Conservation (phyloP, 2,888 invertebrate genomes). For the Amiota communis region DNA sequence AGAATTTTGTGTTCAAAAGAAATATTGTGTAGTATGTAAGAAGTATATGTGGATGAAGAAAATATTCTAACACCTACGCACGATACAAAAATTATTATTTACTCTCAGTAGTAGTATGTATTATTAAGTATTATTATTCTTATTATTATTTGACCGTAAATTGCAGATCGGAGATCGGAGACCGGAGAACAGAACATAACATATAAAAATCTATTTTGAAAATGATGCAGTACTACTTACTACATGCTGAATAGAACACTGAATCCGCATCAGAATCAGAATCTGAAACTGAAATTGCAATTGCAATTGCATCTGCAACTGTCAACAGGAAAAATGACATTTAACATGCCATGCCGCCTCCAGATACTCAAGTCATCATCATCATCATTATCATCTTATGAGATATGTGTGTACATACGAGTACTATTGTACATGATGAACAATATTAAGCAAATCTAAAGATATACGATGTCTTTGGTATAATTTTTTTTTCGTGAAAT, state of each 20-base stretch:
- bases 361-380: not conserved
- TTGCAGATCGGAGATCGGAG: not conserved
- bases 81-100: not conserved
- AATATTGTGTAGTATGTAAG: no score
- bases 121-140: no score
- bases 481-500: not conserved
- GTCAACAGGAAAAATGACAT: constrained; percentile 71
- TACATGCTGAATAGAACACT: no score
- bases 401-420: no score
- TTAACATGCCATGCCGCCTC: constrained; percentile 62
- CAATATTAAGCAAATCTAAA: not conserved
- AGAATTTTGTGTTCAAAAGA: no score
- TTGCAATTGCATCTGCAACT: constrained; percentile 58
- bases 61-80: constrained; percentile 13
- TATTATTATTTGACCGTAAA: no score
- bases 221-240: not conserved
- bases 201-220: constrained; percentile 12
- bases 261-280: no score
- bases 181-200: not conserved
- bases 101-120: no score
- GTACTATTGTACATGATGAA: no score
- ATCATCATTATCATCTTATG: not conserved
- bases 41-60: no score
- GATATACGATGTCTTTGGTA: not conserved
- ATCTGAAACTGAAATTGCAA: no score